Conservation (phyloP, 1,140 invertebrate species). For the Drosophila jambulina region DNA sequence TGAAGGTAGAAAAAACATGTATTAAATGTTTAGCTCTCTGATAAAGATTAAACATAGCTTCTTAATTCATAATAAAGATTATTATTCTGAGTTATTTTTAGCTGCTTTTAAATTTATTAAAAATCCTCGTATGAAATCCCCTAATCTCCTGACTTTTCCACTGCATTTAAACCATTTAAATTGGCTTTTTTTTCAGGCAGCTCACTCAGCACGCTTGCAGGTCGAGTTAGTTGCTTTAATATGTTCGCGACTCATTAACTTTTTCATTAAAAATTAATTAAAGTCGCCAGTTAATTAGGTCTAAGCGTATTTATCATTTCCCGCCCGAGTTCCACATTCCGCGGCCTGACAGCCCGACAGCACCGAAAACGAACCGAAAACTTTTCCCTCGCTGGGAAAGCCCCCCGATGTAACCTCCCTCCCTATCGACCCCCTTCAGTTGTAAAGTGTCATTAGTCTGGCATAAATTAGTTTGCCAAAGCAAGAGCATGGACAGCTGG, state of each 20-base stretch:
- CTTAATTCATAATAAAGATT: too few species aligned
- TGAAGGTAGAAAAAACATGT: neutral
- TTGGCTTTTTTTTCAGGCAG: neutral
- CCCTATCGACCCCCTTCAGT: conserved; percentile 7
- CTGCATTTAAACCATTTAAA: conserved; percentile 7
- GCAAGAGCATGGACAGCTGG: neutral
- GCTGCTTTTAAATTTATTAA: neutral
- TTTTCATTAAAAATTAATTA: conserved; percentile 84
- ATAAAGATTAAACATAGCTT: neutral
- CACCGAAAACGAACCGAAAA: conserved; percentile 68
- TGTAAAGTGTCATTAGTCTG: conserved; percentile 83
- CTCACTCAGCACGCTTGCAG: conserved; percentile 13
- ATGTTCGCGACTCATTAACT: conserved; percentile 80
- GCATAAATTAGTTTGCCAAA: conserved; percentile 78
- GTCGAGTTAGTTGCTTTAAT: conserved; percentile 65
- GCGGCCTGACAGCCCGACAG: conserved; percentile 59
- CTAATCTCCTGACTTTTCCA: neutral
- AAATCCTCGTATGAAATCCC: neutral
- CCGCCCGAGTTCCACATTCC: conserved; percentile 64
- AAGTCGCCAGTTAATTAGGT: conserved; percentile 83
- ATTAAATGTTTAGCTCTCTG: neutral
- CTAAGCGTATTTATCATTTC: conserved; percentile 84
- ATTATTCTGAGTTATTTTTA: too few species aligned
- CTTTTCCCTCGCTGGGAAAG: conserved; percentile 49
- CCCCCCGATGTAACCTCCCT: neutral